Evolutionary conservation across 2,888 invertebrate species (phyloP), one percentile per base, ranked within the genome.

Genomic region (Rotaria socialis): DNA sequence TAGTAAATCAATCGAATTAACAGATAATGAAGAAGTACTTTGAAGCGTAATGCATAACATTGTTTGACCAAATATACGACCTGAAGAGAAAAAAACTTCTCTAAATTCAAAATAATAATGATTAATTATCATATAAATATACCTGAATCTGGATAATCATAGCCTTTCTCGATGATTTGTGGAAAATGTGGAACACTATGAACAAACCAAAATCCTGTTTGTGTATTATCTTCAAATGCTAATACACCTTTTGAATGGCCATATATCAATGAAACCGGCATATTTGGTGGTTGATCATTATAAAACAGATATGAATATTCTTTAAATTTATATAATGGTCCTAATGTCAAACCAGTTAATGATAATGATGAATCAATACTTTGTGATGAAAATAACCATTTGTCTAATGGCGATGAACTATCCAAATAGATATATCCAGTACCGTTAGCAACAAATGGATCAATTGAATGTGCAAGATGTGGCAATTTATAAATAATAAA

Each of bases 401-500:
- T 43, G 47, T 80, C 47, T 80, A 80, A 80, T 1, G 80, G n/a
- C n/a, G 80, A 80, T 80, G 80, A 80, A 47, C 47, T 47, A 47
- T 80, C 80, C n/a, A 80, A 47, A 47, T 80, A 80, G 24, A 80
- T 22, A 47, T 80, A 80, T 24, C 80, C 80, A 80, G 47, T 80
- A 24, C 80, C 80, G 35, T 80, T 80, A 11, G 22, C 14, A 47
- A 80, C 47, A 47, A 47, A 47, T n/a, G 47, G 43, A 80, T 80
- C 47, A n/a, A 47, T 24, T 47, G 80, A 80, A 47, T 10, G 47
- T 47, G 47, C 0, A 47, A 80, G 47, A 47, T 47, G 80, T 47
- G 80, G 80, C 16, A 80, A n/a, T 80, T 80, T 80, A 47, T 80
- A 80, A n/a, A 80, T 14, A 47, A 80, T 80, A 80, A 80, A 80